phyloP scores from a whole-genome alignment of 2,888 invertebrate genomes.

The Nineta flava region DNA sequence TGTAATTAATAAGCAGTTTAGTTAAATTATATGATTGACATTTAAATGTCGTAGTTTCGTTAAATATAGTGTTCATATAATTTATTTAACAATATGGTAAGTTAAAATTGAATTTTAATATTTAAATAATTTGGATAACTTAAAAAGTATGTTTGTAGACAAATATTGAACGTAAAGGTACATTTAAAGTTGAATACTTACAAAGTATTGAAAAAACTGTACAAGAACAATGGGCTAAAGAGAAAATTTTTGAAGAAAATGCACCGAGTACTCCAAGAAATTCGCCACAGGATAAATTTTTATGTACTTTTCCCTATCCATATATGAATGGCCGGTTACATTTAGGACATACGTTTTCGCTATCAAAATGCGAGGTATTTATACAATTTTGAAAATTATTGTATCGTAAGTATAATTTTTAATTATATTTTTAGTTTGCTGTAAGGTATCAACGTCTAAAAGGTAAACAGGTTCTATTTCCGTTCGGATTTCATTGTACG shows the following conservation, averaged over 20 bases:
- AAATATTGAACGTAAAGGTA: constrained; percentile 63
- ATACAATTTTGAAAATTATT: constrained; percentile 1
- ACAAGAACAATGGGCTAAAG: constrained; percentile 72
- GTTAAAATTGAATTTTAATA: too few species aligned
- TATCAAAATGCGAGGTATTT: constrained; percentile 88
- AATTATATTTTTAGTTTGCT: constrained; percentile 51
- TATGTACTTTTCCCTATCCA: constrained; percentile 93
- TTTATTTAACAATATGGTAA: too few species aligned
- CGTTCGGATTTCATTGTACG: constrained; percentile 97
- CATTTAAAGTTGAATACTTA: constrained; percentile 89
- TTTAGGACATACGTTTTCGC: constrained; percentile 91
- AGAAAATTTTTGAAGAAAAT: constrained; percentile 67
- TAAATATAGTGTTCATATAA: too few species aligned
- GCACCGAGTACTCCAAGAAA: constrained; percentile 46
- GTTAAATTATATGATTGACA: too few species aligned
- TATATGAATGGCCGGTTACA: constrained; percentile 99
- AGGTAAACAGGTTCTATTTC: constrained; percentile 84
- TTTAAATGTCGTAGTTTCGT: too few species aligned
- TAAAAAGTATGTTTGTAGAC: constrained; percentile 14
- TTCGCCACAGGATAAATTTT: constrained; percentile 59
- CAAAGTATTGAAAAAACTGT: constrained; percentile 76
- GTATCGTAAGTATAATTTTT: background rate
- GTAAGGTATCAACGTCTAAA: constrained; percentile 80
- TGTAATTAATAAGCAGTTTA: too few species aligned
- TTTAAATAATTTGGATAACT: too few species aligned